Conservation (phyloP, 2,797 vertebrate genomes). For the Ptychadena robeensis region DNA sequence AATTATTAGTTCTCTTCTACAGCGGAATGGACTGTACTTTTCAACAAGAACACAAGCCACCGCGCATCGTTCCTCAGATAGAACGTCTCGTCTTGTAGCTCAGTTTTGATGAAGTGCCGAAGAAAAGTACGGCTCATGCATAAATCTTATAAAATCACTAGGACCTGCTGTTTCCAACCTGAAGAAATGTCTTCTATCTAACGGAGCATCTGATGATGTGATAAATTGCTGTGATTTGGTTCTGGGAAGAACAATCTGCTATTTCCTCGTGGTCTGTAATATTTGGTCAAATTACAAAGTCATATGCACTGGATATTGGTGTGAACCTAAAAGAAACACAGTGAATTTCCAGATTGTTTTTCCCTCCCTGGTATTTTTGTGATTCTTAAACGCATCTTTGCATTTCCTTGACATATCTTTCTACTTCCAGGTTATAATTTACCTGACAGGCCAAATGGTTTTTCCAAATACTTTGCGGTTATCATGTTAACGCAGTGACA, state of each 20-base stretch:
- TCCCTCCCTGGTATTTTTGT: neutral
- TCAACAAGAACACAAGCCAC: neutral
- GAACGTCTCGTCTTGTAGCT: neutral
- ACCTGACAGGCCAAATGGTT: slow-evolving; percentile 31
- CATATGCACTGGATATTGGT: neutral
- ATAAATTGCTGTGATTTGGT: slow-evolving; percentile 14
- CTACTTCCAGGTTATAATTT: slow-evolving; percentile 34
- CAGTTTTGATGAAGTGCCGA: neutral
- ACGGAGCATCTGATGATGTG: slow-evolving; percentile 27
- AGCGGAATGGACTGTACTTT: neutral
- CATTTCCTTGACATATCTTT: slow-evolving; percentile 1
- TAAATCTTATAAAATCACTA: slow-evolving; percentile 31
- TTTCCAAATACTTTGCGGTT: slow-evolving; percentile 23
- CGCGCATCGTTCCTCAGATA: neutral
- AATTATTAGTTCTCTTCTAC: neutral
- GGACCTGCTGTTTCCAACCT: slow-evolving; percentile 24
- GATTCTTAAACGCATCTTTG: neutral
- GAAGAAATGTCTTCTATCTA: neutral
- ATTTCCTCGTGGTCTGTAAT: neutral
- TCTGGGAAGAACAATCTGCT: neutral
- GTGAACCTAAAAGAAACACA: neutral
- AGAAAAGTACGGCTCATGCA: neutral
- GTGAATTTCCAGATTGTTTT: neutral
- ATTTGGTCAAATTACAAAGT: slow-evolving; percentile 16
- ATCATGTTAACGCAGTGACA: slow-evolving; percentile 31